A percentile compares a stretch with the other conserved stretches of the same genome.
phyloP scores from a whole-genome alignment of 2,888 invertebrate species.

The Sericinus montela region DNA sequence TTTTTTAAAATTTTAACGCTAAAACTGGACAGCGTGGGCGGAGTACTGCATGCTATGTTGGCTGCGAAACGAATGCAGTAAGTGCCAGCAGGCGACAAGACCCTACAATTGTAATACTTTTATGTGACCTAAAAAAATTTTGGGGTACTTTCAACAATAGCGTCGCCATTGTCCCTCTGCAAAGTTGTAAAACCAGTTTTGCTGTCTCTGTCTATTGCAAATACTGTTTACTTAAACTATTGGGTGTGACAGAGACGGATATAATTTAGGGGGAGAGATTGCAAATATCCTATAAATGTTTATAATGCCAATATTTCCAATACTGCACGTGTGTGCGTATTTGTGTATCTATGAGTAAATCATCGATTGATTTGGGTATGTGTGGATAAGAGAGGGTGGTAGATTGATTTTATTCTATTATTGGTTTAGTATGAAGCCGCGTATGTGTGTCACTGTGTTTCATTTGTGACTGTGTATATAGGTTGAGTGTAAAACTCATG shows the following conservation, averaged over 20 bases:
- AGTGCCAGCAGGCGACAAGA: constrained; percentile 65
- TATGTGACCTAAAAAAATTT: constrained; percentile 78
- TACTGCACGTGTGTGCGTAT: constrained; percentile 41
- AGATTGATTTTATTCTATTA: constrained; percentile 78
- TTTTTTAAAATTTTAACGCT: constrained; percentile 35
- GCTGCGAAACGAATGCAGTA: constrained; percentile 73
- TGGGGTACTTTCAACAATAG: constrained; percentile 77
- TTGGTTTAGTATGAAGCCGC: constrained; percentile 77
- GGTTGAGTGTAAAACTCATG: constrained; percentile 30
- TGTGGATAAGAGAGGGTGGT: constrained; percentile 68
- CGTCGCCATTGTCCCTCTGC: constrained; percentile 71
- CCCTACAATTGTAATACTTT: constrained; percentile 77
- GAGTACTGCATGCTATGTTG: constrained; percentile 57
- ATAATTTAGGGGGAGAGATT: constrained; percentile 56
- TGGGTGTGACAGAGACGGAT: constrained; percentile 46
- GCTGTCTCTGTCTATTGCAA: constrained; percentile 45
- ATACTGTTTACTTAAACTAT: constrained; percentile 23
- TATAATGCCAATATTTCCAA: constrained; percentile 75
- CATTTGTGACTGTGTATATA: constrained; percentile 53
- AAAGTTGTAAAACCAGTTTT: constrained; percentile 61
- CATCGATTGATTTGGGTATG: constrained; percentile 54
- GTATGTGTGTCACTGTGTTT: constrained; percentile 77
- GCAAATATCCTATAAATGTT: constrained; percentile 74
- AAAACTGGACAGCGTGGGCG: constrained; percentile 62
- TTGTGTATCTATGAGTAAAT: constrained; percentile 47